Conservation (phyloP, 1,140 invertebrate species). For the Drosophila bocki region DNA sequence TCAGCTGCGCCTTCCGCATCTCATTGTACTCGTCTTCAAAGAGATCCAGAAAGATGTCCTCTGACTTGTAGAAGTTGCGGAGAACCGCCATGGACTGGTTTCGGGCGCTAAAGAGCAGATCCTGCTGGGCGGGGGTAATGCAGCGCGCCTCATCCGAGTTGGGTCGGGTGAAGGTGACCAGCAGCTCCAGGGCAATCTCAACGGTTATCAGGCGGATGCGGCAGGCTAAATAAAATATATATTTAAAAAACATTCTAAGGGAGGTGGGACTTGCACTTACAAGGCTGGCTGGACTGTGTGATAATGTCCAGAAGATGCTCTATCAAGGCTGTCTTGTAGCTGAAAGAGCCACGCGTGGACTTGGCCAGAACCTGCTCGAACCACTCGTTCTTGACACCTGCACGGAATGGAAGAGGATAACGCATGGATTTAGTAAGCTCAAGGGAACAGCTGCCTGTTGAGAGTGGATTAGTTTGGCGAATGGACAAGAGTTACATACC, state of each 20-base stretch:
- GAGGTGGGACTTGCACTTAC: conserved; percentile 85
- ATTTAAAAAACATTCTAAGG: background rate
- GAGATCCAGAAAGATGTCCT: conserved; percentile 99
- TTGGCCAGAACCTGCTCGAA: conserved; percentile 88
- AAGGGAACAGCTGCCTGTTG: no score
- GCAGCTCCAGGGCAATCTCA: conserved; percentile 93
- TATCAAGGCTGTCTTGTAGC: conserved; percentile 91
- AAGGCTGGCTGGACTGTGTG: conserved; percentile 92
- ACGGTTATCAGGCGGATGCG: conserved; percentile 96
- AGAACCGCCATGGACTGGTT: conserved; percentile 94
- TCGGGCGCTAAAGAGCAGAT: conserved; percentile 88
- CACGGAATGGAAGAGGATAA: background rate
- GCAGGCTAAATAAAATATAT: conserved; percentile 85
- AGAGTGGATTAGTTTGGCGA: conserved; percentile 46
- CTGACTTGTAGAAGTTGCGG: conserved; percentile 98
- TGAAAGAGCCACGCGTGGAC: conserved; percentile 69
- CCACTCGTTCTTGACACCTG: conserved; percentile 91
- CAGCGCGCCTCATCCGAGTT: conserved; percentile 85
- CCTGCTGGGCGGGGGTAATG: conserved; percentile 86
- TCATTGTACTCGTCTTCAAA: conserved; percentile 99
- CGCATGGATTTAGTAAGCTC: background rate
- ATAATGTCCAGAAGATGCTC: conserved; percentile 93
- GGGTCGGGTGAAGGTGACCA: conserved; percentile 87
- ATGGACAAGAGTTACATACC: conserved; percentile 68
- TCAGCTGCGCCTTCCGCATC: conserved; percentile 94